Conservation (phyloP, 2,113 vertebrate genomes). For the Buteo buteo region DNA sequence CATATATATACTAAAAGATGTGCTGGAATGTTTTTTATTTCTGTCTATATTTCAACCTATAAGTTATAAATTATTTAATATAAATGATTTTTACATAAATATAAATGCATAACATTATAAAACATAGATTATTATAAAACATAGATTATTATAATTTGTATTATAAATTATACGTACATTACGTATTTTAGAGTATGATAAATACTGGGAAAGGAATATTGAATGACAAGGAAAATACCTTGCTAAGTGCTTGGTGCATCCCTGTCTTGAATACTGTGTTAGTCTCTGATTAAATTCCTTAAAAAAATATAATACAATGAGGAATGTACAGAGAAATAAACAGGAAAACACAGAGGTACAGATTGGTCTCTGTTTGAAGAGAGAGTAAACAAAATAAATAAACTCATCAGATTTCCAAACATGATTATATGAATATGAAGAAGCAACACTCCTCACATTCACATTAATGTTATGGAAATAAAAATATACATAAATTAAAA, state of each 20-base stretch:
- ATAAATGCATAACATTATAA: background rate
- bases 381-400: background rate
- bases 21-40: background rate
- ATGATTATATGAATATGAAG: background rate
- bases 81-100: background rate
- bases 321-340: background rate
- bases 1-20: background rate
- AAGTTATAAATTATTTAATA: background rate
- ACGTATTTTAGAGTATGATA: background rate
- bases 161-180: background rate
- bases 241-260: background rate
- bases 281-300: background rate
- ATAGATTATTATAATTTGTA: no score
- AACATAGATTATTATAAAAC: background rate
- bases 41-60: background rate
- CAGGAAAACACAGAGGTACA: background rate
- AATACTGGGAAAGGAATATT: background rate
- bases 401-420: background rate
- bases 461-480: background rate
- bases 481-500: background rate
- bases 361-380: background rate
- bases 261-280: background rate
- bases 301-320: background rate
- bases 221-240: background rate
- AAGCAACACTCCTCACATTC: background rate